These are phyloP conservation scores for Augochlorella aurata DNA, from an alignment of 2,888 invertebrate genomes.

Conservation along the genomic window DNA sequence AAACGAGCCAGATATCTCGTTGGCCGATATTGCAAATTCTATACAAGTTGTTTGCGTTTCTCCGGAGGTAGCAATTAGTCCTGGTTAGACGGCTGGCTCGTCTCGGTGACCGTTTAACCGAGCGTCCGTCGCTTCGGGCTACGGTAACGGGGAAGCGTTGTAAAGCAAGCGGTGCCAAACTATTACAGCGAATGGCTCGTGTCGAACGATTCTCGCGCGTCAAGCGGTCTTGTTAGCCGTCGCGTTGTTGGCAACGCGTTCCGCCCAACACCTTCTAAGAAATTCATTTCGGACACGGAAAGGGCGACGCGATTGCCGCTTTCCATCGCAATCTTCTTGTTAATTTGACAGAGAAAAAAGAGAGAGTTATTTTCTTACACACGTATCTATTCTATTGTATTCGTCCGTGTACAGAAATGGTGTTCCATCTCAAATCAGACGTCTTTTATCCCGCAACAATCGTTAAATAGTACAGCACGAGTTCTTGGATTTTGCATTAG, in stretches of 20 bases:
- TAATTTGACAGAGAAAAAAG: too few relatives aligned
- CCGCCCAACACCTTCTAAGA: neutral
- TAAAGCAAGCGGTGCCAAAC: slow-evolving; percentile 45
- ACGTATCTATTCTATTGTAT: too few relatives aligned
- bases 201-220: slow-evolving; percentile 11
- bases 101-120: slow-evolving; percentile 49
- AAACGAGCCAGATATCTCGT: too few relatives aligned
- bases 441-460: too few relatives aligned
- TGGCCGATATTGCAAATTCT: too few relatives aligned
- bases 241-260: neutral
- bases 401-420: too few relatives aligned
- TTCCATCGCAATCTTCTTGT: too few relatives aligned
- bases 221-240: slow-evolving; percentile 2
- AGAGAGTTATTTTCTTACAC: too few relatives aligned
- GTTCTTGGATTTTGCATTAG: too few relatives aligned
- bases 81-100: slow-evolving; percentile 44
- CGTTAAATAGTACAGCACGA: too few relatives aligned
- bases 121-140: slow-evolving; percentile 37
- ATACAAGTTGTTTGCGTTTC: slow-evolving; percentile 47
- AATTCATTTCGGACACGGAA: neutral
- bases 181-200: slow-evolving; percentile 33
- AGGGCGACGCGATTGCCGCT: neutral
- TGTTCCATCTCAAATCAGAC: too few relatives aligned
- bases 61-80: slow-evolving; percentile 47
- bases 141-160: slow-evolving; percentile 45